phyloP scores from a whole-genome alignment of 2,113 vertebrate species.

The Catharus bicknelli region DNA sequence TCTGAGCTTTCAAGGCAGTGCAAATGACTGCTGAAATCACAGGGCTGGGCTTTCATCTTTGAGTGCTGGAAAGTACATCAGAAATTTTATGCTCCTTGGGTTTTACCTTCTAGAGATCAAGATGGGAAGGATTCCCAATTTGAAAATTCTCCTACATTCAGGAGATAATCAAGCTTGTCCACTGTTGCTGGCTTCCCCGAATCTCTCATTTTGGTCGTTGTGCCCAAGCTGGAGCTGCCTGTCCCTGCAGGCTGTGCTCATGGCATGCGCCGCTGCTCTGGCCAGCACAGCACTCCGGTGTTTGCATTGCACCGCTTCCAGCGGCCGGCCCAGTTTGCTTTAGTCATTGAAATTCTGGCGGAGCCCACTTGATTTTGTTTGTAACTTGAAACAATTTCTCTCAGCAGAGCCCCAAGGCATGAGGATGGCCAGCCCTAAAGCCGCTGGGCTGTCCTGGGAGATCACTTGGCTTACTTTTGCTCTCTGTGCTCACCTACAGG shows the following conservation, averaged over 20 bases:
- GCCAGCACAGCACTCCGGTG: conserved; percentile 31
- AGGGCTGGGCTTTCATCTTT: background rate
- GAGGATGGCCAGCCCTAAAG: conserved; percentile 52
- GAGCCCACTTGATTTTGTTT: conserved; percentile 25
- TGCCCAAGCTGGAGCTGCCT: conserved; percentile 8
- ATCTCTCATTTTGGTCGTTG: fast-evolving
- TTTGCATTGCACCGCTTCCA: conserved; percentile 60
- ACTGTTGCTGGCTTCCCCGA: background rate
- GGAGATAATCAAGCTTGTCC: background rate
- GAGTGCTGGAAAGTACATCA: background rate
- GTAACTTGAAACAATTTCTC: conserved; percentile 52
- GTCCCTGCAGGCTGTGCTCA: conserved; percentile 55
- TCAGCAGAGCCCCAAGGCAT: conserved; percentile 8
- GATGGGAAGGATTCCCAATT: background rate
- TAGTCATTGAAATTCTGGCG: conserved; percentile 49
- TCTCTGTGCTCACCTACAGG: conserved; percentile 67
- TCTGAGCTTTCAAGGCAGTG: background rate
- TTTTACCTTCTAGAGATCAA: background rate
- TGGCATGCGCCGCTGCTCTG: conserved; percentile 26
- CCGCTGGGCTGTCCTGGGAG: conserved; percentile 49
- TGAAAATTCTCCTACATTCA: background rate
- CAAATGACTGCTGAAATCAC: background rate
- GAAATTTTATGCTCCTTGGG: background rate
- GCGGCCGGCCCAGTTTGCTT: conserved; percentile 40
- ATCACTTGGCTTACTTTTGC: conserved; percentile 62